phyloP scores from a whole-genome alignment of 2,797 vertebrate species.

The Lagodon rhomboides region DNA sequence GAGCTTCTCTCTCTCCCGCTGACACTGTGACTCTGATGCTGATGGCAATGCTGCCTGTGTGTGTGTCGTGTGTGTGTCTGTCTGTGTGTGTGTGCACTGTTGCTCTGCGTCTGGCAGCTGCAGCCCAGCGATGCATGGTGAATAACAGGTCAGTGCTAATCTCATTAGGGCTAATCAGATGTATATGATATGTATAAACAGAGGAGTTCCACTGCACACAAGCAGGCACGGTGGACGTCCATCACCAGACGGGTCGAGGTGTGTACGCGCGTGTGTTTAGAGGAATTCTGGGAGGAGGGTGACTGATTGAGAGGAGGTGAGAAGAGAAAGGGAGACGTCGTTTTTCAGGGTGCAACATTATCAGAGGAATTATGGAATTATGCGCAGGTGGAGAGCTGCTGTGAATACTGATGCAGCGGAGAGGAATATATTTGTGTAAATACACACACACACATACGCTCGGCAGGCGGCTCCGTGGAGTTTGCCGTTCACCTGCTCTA shows the following conservation, averaged over 20 bases:
- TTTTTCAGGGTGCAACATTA: constrained; percentile 77
- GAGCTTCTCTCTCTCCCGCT: constrained; percentile 69
- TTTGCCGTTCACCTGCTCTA: constrained; percentile 68
- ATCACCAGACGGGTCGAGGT: constrained; percentile 35
- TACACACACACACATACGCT: constrained; percentile 47
- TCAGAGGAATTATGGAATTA: constrained; percentile 77
- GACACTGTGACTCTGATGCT: constrained; percentile 73
- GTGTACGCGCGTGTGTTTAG: constrained; percentile 28
- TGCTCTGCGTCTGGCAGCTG: constrained; percentile 66
- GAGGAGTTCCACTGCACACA: constrained; percentile 49
- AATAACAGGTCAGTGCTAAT: constrained; percentile 78
- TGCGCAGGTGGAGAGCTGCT: constrained; percentile 70
- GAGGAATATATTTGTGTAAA: constrained; percentile 70
- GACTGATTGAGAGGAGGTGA: constrained; percentile 63
- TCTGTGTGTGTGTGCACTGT: constrained; percentile 19
- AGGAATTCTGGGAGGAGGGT: constrained; percentile 34
- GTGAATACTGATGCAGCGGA: constrained; percentile 74
- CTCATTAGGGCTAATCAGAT: constrained; percentile 81
- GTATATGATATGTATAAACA: constrained; percentile 81
- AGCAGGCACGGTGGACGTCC: constrained; percentile 42
- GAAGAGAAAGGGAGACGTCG: constrained; percentile 61
- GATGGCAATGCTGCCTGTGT: constrained; percentile 57
- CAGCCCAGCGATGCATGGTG: constrained; percentile 63
- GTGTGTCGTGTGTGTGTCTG: constrained; percentile 28
- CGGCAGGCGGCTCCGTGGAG: constrained; percentile 40